A percentile compares a stretch with the other conserved stretches of the same genome.
phyloP scores from a whole-genome alignment of 1,140 invertebrate species.

The Amphibalanus amphitrite region DNA sequence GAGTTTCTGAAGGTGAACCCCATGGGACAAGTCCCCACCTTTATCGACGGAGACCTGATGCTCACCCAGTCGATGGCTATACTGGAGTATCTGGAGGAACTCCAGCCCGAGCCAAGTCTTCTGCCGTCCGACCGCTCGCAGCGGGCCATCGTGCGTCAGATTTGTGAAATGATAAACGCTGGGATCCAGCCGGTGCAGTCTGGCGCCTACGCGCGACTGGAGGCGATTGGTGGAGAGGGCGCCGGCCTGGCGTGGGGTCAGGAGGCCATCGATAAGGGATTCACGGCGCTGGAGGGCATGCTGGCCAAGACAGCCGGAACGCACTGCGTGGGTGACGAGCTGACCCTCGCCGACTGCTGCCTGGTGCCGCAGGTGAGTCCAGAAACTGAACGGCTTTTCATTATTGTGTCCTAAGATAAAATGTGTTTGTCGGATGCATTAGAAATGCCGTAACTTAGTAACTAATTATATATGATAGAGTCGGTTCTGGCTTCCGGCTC shows the following conservation, averaged over 20 bases:
- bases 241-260: slow-evolving; percentile 50
- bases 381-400: slow-evolving; percentile 55
- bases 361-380: slow-evolving; percentile 71
- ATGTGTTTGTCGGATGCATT: background rate
- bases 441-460: too few species aligned
- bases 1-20: slow-evolving; percentile 13
- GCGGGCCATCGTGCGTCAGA: slow-evolving; percentile 47
- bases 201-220: slow-evolving; percentile 59
- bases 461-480: too few species aligned
- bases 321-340: slow-evolving; percentile 81
- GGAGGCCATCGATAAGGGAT: slow-evolving; percentile 75
- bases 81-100: slow-evolving; percentile 88
- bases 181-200: slow-evolving; percentile 88
- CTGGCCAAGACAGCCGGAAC: slow-evolving; percentile 65
- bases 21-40: slow-evolving; percentile 10
- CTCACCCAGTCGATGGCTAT: slow-evolving; percentile 71
- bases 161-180: slow-evolving; percentile 64
- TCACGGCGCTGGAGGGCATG: slow-evolving; percentile 70
- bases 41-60: slow-evolving; percentile 13
- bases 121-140: slow-evolving; percentile 69
- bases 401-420: slow-evolving; percentile 2
- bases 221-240: slow-evolving; percentile 41
- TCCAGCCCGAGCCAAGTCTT: slow-evolving; percentile 50
- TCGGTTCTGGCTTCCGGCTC: too few species aligned
- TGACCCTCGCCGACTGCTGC: slow-evolving; percentile 85